A percentile compares a stretch with the other conserved stretches of the same genome.
Conservation (phyloP, 2,888 invertebrate genomes). For the Scaptomyza caliginosa region DNA sequence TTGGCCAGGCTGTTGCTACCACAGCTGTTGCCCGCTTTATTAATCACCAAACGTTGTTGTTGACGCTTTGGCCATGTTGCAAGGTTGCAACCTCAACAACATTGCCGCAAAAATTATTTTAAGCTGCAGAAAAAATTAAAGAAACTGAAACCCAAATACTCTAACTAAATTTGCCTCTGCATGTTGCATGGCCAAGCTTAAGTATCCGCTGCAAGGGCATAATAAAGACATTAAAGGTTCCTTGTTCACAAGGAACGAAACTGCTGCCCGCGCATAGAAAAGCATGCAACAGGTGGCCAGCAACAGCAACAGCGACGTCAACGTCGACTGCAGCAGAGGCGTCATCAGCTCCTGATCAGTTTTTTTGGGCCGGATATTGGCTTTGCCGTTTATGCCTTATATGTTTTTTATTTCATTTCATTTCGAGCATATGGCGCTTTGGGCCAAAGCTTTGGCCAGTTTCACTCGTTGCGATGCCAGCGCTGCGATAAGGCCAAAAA, state of each 20-base stretch:
- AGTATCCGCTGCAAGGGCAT: neutral
- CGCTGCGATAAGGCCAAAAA: conserved; percentile 45
- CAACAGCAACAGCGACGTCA: conserved; percentile 8
- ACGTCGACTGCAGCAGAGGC: conserved; percentile 11
- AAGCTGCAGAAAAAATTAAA: conserved; percentile 4
- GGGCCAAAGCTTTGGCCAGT: conserved; percentile 14
- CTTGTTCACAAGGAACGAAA: conserved; percentile 21
- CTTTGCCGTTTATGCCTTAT: conserved; percentile 15
- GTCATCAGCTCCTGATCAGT: conserved; percentile 32
- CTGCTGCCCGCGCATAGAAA: conserved; percentile 66
- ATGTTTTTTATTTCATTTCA: conserved; percentile 5
- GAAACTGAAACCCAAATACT: neutral
- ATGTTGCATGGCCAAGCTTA: neutral
- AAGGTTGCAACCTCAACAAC: conserved; percentile 26
- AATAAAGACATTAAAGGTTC: conserved; percentile 49
- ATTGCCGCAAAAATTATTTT: conserved; percentile 32
- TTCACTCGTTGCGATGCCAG: conserved; percentile 56
- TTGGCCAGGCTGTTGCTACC: conserved; percentile 62
- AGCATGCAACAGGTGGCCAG: conserved; percentile 66
- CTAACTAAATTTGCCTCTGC: neutral
- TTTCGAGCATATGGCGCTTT: conserved; percentile 47
- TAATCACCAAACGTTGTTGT: conserved; percentile 44
- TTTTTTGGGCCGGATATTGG: conserved; percentile 62
- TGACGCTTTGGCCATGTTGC: conserved; percentile 23
- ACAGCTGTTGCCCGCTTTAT: conserved; percentile 61